Evolutionary conservation across 2,797 vertebrate genomes (phyloP).

Genomic region (Anomalospiza imberbis): DNA sequence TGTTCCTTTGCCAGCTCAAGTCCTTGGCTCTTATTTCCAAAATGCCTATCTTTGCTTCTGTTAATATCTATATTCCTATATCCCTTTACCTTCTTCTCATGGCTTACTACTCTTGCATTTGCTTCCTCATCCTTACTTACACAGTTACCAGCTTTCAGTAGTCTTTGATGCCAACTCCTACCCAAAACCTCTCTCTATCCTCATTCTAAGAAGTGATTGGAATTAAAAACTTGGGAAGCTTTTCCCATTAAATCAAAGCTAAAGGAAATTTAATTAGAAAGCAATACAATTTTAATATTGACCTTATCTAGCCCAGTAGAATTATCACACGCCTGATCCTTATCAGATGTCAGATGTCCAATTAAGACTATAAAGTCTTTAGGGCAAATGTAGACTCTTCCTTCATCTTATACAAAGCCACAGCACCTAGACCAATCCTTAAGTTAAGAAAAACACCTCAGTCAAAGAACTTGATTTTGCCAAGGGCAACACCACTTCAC

Average conservation of each 20-base stretch:
- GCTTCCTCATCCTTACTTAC: constrained; percentile 21
- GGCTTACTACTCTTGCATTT: neutral
- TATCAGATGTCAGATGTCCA: constrained; percentile 8
- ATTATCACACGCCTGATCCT: neutral
- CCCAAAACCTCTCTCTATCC: neutral
- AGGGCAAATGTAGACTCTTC: neutral
- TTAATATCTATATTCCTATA: neutral
- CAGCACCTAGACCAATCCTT: neutral
- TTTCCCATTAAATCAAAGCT: constrained; percentile 24
- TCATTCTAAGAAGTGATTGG: neutral
- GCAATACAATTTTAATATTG: constrained; percentile 29
- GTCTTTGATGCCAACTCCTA: neutral
- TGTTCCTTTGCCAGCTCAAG: constrained; percentile 26
- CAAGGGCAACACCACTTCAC: neutral
- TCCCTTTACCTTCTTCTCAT: neutral
- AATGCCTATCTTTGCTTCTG: constrained; percentile 14
- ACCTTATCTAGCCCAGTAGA: constrained; percentile 22
- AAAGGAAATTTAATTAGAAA: constrained; percentile 46
- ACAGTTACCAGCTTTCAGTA: neutral
- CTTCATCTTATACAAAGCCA: neutral
- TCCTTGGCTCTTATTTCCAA: constrained; percentile 24
- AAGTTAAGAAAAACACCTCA: neutral
- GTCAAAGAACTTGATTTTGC: constrained; percentile 1
- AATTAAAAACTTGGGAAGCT: constrained; percentile 17
- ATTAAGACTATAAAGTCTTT: constrained; percentile 7